Evolutionary conservation across 2,113 vertebrate genomes (phyloP), one percentile per base, ranked within the genome.

Genomic region (Stercorarius parasiticus): DNA sequence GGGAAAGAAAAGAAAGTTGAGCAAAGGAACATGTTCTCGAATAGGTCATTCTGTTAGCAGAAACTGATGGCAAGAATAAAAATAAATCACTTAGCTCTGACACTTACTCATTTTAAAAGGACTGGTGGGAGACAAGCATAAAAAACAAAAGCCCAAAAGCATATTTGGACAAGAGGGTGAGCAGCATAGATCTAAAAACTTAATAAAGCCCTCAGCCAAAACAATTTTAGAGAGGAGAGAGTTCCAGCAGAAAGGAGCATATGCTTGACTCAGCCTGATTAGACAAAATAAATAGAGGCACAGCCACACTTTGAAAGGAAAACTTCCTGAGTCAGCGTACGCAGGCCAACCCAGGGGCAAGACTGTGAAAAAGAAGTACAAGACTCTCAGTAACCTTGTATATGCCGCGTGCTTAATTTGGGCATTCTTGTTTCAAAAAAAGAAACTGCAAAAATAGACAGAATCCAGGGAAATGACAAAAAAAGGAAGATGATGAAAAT

Each of bases 61-160:
- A 96, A 97, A 97, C 93, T 90, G 97, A 98, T 98, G 96, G 96
- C 96, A 97, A 96, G 90, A 97, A 97, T 97, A 97, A 98, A 98
- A 98, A 98, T 98, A 98, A 98, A 98, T 98, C 97, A 92, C 88
- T 55, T 17, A 93, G 95, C 97, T 97, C 97, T 91, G 95, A 92
- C 95, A 94, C 87, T 98, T 94, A 95, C 86, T 98, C 83, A 50
- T 97, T 97, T 95, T 96, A 96, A 98, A 93, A 97, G 96, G 96
- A 95, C 95, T 92, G 96, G 93, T 94, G 91, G 97, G 96, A 98
- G 97, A 97, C 93, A 97, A 90, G 96, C 92, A 98, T 97, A 97
- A 98, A 97, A 98, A 98, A 95, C 97, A 97, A 96, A 98, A 96
- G 82, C 96, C 94, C 93, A 27, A 98, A 98, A 96, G 82, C 77